These are phyloP conservation scores for Melanotaenia parkinsoni DNA, from an alignment of 2,797 vertebrate species.

Conservation along the genomic window DNA sequence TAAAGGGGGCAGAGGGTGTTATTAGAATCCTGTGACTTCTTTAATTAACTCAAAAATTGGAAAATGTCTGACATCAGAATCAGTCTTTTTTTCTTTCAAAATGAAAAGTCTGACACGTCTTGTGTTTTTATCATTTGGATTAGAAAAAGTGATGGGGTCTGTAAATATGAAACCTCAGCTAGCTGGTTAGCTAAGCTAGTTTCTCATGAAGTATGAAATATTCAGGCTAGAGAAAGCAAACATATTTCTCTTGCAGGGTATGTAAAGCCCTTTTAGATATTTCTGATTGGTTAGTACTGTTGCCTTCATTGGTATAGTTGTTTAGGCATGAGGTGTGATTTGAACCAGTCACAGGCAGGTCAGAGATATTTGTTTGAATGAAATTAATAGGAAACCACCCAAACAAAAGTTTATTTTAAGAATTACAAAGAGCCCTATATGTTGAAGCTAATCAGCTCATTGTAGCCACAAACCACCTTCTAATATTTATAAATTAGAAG, in stretches of 20 bases:
- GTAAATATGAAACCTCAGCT: background rate
- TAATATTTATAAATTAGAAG: too few relatives aligned
- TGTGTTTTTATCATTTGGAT: background rate
- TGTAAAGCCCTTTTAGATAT: too few relatives aligned
- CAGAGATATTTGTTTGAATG: background rate
- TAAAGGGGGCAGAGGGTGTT: conserved; percentile 16
- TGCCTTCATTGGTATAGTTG: too few relatives aligned
- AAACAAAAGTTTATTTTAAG: background rate
- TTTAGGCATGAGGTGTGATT: too few relatives aligned
- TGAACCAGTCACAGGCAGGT: background rate
- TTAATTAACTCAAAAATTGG: background rate
- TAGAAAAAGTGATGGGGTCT: background rate
- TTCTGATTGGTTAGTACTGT: too few relatives aligned
- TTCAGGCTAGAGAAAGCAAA: too few relatives aligned
- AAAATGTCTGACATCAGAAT: background rate
- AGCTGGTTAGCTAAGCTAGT: background rate
- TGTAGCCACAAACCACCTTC: background rate
- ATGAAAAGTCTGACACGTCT: background rate
- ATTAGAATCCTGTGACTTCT: conserved; percentile 21
- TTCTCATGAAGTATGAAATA: too few relatives aligned
- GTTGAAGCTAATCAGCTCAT: background rate
- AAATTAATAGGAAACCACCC: background rate
- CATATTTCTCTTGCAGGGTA: too few relatives aligned
- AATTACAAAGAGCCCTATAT: background rate
- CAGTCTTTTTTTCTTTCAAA: background rate